Percentiles rank a stretch among this genome's conserved stretches.
Conservation (phyloP, 2,888 invertebrate species). For the Chydorus sphaericus region DNA sequence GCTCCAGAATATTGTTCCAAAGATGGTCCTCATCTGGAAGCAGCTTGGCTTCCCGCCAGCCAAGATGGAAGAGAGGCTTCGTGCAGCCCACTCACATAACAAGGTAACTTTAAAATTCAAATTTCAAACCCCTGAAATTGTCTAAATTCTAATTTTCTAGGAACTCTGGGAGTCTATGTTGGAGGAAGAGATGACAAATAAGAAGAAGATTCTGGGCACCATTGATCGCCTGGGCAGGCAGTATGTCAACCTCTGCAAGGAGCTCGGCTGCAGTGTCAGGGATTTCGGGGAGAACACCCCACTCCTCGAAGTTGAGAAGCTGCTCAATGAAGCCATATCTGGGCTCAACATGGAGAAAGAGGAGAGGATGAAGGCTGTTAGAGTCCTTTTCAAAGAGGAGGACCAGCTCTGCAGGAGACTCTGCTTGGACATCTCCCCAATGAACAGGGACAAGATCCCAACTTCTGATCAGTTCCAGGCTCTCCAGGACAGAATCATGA, state of each 20-base stretch:
- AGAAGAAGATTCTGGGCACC: background rate
- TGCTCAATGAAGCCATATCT: background rate
- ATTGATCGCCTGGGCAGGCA: constrained; percentile 6
- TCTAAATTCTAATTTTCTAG: background rate
- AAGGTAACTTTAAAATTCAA: background rate
- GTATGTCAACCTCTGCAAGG: background rate
- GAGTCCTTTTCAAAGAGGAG: constrained; percentile 7
- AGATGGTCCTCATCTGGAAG: background rate
- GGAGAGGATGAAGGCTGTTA: background rate
- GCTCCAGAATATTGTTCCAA: background rate
- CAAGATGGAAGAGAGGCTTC: background rate
- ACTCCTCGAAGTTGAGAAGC: background rate
- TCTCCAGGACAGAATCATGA: background rate
- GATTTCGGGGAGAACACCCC: background rate
- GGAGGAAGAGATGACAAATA: constrained; percentile 1
- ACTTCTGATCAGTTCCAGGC: background rate
- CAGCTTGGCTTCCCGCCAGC: background rate
- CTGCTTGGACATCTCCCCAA: background rate
- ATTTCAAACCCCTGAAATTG: background rate
- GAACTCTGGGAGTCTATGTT: constrained; percentile 2
- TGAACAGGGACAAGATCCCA: background rate
- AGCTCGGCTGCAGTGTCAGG: background rate
- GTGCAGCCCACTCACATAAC: background rate
- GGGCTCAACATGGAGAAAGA: constrained; percentile 8
- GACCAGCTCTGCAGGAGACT: background rate